Conservation (phyloP, 2,113 vertebrate genomes). For the Salvelinus sp. region DNA sequence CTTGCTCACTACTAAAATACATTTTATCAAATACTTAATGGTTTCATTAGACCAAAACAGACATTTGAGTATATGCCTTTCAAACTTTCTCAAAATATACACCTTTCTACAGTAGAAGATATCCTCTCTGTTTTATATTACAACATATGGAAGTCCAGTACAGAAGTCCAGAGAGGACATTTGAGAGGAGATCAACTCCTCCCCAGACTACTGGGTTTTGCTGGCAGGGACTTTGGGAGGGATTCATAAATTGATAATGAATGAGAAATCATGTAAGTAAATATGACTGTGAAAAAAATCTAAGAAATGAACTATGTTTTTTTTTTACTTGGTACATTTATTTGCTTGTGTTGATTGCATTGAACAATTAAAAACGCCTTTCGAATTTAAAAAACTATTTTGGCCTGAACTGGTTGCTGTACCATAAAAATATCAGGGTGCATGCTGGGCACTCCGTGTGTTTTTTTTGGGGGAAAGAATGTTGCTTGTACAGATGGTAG, state of each 20-base stretch:
- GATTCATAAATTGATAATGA: not conserved
- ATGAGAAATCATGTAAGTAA: too few relatives aligned
- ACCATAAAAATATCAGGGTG: constrained; percentile 32
- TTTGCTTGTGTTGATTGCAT: not conserved
- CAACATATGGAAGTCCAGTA: constrained; percentile 77
- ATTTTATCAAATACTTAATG: not conserved
- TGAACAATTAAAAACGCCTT: not conserved
- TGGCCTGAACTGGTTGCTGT: constrained; percentile 38
- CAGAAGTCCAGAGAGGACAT: too few relatives aligned
- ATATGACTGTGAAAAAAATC: too few relatives aligned
- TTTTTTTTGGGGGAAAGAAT: constrained; percentile 29
- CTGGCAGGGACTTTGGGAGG: not conserved
- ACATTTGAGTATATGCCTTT: not conserved
- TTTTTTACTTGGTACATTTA: too few relatives aligned
- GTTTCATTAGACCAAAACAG: not conserved
- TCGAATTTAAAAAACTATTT: not conserved
- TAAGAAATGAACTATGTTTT: too few relatives aligned
- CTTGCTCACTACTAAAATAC: too few relatives aligned
- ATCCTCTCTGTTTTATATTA: constrained; percentile 84
- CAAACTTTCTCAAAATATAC: not conserved
- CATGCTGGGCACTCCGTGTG: constrained; percentile 49
- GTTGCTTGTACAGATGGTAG: constrained; percentile 14
- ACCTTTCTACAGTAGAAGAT: constrained; percentile 94
- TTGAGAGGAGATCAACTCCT: not conserved
- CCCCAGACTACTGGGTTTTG: not conserved